Evolutionary conservation across 2,797 vertebrate genomes (phyloP).

Genomic region (Simalia tracyae): DNA sequence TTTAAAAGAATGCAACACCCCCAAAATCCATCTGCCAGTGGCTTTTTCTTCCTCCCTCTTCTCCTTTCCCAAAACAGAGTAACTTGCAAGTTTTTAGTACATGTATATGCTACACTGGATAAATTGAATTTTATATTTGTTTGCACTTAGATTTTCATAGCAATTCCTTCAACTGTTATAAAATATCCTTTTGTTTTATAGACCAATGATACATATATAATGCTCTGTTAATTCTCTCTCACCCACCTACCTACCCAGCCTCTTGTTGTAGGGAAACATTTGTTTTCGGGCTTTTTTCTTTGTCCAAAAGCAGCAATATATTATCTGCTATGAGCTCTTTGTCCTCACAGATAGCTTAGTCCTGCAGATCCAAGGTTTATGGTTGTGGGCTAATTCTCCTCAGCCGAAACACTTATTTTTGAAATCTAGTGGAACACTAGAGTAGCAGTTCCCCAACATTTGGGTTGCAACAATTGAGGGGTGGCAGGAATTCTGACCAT

Average conservation of each 20-base stretch:
- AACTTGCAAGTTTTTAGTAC: slow-evolving; percentile 82
- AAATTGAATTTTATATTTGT: slow-evolving; percentile 62
- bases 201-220: slow-evolving; percentile 64
- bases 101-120: slow-evolving; percentile 78
- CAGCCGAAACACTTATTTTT: background rate
- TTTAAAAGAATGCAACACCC: slow-evolving; percentile 70
- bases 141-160: slow-evolving; percentile 72
- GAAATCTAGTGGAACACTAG: background rate
- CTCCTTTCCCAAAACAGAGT: slow-evolving; percentile 61
- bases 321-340: slow-evolving; percentile 47
- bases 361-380: slow-evolving; percentile 31
- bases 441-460: background rate
- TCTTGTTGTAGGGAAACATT: slow-evolving; percentile 56
- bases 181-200: slow-evolving; percentile 68
- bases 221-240: slow-evolving; percentile 25
- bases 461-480: background rate
- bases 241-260: background rate
- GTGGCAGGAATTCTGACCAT: background rate
- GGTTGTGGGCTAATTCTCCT: slow-evolving; percentile 1
- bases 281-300: slow-evolving; percentile 43
- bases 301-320: slow-evolving; percentile 35
- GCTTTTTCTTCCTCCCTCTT: slow-evolving; percentile 63
- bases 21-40: slow-evolving; percentile 75
- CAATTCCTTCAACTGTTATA: slow-evolving; percentile 67
- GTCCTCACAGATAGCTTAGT: slow-evolving; percentile 28